phyloP scores from a whole-genome alignment of 2,888 invertebrate species.

The Hipparchia semele region DNA sequence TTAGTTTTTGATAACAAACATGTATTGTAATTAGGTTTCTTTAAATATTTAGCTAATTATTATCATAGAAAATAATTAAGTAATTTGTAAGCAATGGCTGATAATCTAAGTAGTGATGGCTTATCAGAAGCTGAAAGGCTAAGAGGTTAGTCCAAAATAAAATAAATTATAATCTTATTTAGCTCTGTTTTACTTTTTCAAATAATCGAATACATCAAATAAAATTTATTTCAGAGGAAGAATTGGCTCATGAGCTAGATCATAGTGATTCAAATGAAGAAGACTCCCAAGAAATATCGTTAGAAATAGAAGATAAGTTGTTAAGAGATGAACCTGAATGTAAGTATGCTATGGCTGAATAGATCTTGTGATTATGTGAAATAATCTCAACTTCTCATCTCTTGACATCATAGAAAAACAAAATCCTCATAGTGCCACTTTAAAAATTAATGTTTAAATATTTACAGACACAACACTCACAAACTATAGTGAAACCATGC shows the following conservation, averaged over 20 bases:
- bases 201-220: neutral
- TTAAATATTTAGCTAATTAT: too few species aligned
- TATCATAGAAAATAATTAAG: neutral
- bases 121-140: constrained; percentile 70
- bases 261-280: constrained; percentile 80
- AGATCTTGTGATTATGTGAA: too few species aligned
- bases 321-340: constrained; percentile 79
- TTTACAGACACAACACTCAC: constrained; percentile 72
- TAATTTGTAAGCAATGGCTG: constrained; percentile 53
- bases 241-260: constrained; percentile 72
- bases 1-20: too few species aligned
- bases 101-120: constrained; percentile 62
- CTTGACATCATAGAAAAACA: too few species aligned
- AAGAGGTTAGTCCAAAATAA: constrained; percentile 55
- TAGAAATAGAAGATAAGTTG: constrained; percentile 77
- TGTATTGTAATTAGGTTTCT: too few species aligned
- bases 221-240: constrained; percentile 63
- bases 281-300: constrained; percentile 74
- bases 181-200: neutral
- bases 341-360: constrained; percentile 42
- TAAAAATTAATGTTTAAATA: constrained; percentile 4
- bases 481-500: constrained; percentile 68
- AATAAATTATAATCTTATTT: constrained; percentile 1
- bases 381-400: too few species aligned
- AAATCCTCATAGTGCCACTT: neutral